Base-by-base conservation (phyloP, 2,797 vertebrate species). In the Graptemys geographica region DNA sequence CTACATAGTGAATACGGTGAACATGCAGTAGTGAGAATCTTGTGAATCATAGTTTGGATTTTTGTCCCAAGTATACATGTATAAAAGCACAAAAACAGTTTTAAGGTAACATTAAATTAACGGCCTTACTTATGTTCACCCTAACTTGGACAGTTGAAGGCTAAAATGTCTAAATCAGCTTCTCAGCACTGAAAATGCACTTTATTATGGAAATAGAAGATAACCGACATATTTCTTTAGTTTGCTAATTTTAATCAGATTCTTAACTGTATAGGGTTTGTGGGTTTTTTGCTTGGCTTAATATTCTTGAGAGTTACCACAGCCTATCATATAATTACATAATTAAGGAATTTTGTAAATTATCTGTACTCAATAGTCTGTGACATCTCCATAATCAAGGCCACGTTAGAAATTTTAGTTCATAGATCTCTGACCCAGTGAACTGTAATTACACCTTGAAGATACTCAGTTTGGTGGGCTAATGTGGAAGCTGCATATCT, bases 231-330 rank as follows among this genome's bases (percentile, higher is more conserved):
- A 8, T 88, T 11, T 94, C 33, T 23, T 88, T 52, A 59, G 74
- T 84, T 65, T 94, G 86, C 65, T 84, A 57, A 74, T 49, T 81
- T 90, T 55, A 69, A 49, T 78, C n/a, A 56, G 86, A 91, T 88
- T 81, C 57, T 85, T 90, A 81, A 91, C n/a, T 69, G 83, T 78
- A 88, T 62, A 37, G 41, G 86, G 11, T 37, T 87, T 86, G 92
- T 90, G 12, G 95, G 94, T 79, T 88, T 92, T 88, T 44, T 57
- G 47, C 47, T 92, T 95, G 5, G 25, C 87, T 92, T 90, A 86
- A 88, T 95, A 65, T 52, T 25, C 33, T 91, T 95, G 47, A 94
- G 49, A 85, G 85, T 93, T 87, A 84, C 31, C 86, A 15, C 59
- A 57, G 59, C n/a, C 92, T 96, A 57, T 76, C 0, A 0, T 83